Base-by-base conservation (phyloP, 1,140 invertebrate species). In the Pseudomyrmex pallidus region DNA sequence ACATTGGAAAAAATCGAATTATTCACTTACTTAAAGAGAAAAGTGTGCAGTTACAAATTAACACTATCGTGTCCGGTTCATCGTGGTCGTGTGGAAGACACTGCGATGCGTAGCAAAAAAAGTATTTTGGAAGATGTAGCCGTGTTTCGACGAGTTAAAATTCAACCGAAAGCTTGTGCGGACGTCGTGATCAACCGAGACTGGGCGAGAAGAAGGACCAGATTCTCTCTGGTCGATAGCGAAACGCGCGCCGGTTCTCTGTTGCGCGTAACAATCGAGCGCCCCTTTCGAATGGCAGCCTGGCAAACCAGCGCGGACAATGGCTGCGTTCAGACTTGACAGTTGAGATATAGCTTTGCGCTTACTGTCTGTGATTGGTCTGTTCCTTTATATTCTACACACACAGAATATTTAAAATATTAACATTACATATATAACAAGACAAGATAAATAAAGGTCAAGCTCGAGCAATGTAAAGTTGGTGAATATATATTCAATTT, bases 211-310 rank as follows among this genome's bases (percentile, higher is more conserved):
- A 85, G 82, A 63, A 84, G 66, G 66, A 59, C 22, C 56, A 70
- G 76, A 44, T 17, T 78, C n/a, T 25, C 59, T 85, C 87, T 86
- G 90, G 90, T 90, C 90, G 90, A 90, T 90, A 90, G 52, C 61
- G 73, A 70, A 68, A 85, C 85, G 84, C 74, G 77, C 76, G 89
- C 35, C 84, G 82, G 72, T 86, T 52, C 85, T 82, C 25, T 64
- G 52, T 50, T 74, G 61, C 68, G 73, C 68, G 67, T 68, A 64
- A 9, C 46, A 25, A 56, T 35, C 44, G 46, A 70, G 54, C 12
- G 67, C 59, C 67, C 17, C 13, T 20, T 46, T 15, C 2, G 50
- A 52, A 13, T 13, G 4, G n/a, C 57, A 17, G n/a, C 57, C 17
- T 59, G 57, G 2, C n/a, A 72, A 25, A 50, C 20, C 72, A 48